phyloP scores from a whole-genome alignment of 2,113 vertebrate species.

The Corythornis cristatus region DNA sequence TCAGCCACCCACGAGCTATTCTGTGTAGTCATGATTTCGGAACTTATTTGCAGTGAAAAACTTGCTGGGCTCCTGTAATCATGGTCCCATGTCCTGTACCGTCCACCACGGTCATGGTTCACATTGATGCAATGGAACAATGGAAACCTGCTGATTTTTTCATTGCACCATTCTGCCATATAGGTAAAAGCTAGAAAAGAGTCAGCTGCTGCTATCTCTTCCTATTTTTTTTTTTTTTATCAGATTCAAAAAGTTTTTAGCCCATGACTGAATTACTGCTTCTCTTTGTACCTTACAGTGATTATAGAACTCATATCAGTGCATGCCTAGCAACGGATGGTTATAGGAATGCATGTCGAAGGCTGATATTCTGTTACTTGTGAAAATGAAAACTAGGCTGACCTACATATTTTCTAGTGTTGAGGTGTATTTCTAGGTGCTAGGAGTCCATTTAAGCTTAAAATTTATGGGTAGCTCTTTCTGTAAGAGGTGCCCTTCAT shows the following conservation, averaged over 20 bases:
- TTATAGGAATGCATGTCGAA: neutral
- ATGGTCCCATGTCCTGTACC: fast-evolving
- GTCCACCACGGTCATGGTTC: neutral
- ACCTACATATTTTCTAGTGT: neutral
- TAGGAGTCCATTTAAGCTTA: neutral
- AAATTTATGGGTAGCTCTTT: neutral
- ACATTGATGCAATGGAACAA: neutral
- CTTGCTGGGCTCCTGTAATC: neutral
- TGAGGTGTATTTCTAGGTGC: neutral
- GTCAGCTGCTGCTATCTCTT: neutral
- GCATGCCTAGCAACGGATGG: neutral
- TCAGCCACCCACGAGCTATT: constrained; percentile 57
- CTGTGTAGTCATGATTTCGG: constrained; percentile 25
- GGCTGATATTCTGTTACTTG: neutral
- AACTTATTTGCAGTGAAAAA: neutral
- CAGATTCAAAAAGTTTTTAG: neutral
- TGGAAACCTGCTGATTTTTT: neutral
- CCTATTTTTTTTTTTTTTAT: neutral
- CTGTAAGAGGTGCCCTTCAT: neutral
- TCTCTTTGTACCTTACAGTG: neutral
- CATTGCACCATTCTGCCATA: neutral
- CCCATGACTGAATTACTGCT: neutral
- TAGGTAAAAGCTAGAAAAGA: neutral
- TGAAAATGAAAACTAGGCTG: neutral
- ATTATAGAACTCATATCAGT: neutral